phyloP scores from a whole-genome alignment of 1,140 invertebrate genomes.

The Zaprionus tsacasi region DNA sequence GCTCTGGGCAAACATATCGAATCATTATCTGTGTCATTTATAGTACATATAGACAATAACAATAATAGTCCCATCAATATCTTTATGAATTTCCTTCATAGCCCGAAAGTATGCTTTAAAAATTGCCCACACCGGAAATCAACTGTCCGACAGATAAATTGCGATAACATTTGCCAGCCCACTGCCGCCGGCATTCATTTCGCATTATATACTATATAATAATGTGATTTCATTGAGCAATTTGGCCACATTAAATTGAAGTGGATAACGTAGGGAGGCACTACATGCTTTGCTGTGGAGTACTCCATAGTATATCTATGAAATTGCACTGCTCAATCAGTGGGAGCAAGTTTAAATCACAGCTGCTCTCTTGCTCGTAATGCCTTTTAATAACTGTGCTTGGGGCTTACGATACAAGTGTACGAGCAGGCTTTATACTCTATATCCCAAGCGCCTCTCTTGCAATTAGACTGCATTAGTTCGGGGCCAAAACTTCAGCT shows the following conservation, averaged over 20 bases:
- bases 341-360: constrained; percentile 49
- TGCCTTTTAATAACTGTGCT: constrained; percentile 47
- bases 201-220: constrained; percentile 7
- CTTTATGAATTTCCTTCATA: constrained; percentile 46
- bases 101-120: constrained; percentile 53
- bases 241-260: constrained; percentile 28
- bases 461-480: constrained; percentile 62
- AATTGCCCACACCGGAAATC: constrained; percentile 47
- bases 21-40: constrained; percentile 64
- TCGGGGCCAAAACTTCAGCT: constrained; percentile 42
- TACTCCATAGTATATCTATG: constrained; percentile 4
- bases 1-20: constrained; percentile 7
- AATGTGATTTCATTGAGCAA: constrained; percentile 20
- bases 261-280: neutral
- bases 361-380: constrained; percentile 9
- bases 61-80: constrained; percentile 53
- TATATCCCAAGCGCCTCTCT: neutral
- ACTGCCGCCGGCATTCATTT: neutral
- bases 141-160: constrained; percentile 34
- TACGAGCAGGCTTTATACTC: neutral
- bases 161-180: constrained; percentile 11
- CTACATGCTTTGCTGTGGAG: neutral
- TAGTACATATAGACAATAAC: neutral
- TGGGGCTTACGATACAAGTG: constrained; percentile 1
- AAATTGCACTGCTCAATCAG: constrained; percentile 31